phyloP scores from a whole-genome alignment of 2,797 vertebrate genomes.

The Etheostoma perlongum region DNA sequence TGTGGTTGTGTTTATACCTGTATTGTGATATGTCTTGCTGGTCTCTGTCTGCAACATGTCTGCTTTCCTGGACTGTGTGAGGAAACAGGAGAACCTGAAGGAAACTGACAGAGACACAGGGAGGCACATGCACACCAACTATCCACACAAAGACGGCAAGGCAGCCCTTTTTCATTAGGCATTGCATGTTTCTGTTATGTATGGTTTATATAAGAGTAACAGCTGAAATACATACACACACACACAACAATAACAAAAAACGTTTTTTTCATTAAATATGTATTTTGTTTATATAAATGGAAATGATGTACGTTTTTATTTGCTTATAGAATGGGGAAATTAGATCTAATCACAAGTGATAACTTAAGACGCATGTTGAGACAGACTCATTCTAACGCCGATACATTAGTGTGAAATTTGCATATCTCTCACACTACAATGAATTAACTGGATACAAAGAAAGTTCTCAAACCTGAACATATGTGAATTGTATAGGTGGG shows the following conservation, averaged over 20 bases:
- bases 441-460: neutral
- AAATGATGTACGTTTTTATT: too few species aligned
- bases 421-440: conserved; percentile 5
- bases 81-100: neutral
- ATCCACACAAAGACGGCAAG: neutral
- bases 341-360: too few species aligned
- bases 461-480: neutral
- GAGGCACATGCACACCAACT: neutral
- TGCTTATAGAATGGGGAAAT: too few species aligned
- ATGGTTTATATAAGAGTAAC: too few species aligned
- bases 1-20: neutral
- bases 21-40: conserved; percentile 4
- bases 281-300: too few species aligned
- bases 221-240: too few species aligned
- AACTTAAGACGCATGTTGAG: too few species aligned
- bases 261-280: too few species aligned
- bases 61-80: neutral
- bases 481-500: neutral
- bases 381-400: too few species aligned
- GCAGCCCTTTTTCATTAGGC: too few species aligned
- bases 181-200: too few species aligned
- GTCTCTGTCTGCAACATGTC: neutral
- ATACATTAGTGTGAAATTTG: neutral
- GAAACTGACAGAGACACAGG: neutral
- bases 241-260: too few species aligned